phyloP scores from a whole-genome alignment of 2,888 invertebrate genomes.

The Eupithecia subfuscata region DNA sequence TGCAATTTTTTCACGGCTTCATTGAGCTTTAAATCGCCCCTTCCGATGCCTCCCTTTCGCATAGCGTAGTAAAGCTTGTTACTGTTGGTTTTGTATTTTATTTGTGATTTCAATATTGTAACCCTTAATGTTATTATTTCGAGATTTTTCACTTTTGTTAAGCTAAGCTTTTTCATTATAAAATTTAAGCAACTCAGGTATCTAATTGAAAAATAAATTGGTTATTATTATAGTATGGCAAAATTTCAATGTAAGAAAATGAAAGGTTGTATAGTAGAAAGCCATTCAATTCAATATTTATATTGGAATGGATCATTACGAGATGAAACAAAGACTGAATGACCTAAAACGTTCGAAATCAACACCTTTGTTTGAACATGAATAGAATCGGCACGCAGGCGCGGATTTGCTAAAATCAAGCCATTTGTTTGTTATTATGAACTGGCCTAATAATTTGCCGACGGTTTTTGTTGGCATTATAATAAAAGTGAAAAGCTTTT shows the following conservation, averaged over 20 bases:
- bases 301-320: conserved; percentile 18
- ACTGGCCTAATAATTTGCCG: conserved; percentile 22
- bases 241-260: not conserved
- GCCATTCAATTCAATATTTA: conserved; percentile 8
- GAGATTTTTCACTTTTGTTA: not conserved
- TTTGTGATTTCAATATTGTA: too few relatives aligned
- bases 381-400: conserved; percentile 24
- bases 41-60: conserved; percentile 48
- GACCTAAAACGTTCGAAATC: conserved; percentile 35
- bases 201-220: not conserved
- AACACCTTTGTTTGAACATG: conserved; percentile 34
- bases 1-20: conserved; percentile 64
- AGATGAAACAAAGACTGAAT: conserved; percentile 32
- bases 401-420: conserved; percentile 29
- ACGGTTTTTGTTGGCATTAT: conserved; percentile 21
- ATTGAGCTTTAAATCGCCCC: conserved; percentile 64
- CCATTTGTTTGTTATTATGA: conserved; percentile 28
- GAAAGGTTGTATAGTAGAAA: not conserved
- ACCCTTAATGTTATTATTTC: not conserved
- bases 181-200: not conserved
- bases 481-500: conserved; percentile 19
- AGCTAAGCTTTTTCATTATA: not conserved
- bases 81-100: not conserved
- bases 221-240: not conserved
- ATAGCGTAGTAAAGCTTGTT: conserved; percentile 28